Evolutionary conservation across 2,797 vertebrate genomes (phyloP), one percentile per base, ranked within the genome.

Genomic region (Gambelia wislizenii): DNA sequence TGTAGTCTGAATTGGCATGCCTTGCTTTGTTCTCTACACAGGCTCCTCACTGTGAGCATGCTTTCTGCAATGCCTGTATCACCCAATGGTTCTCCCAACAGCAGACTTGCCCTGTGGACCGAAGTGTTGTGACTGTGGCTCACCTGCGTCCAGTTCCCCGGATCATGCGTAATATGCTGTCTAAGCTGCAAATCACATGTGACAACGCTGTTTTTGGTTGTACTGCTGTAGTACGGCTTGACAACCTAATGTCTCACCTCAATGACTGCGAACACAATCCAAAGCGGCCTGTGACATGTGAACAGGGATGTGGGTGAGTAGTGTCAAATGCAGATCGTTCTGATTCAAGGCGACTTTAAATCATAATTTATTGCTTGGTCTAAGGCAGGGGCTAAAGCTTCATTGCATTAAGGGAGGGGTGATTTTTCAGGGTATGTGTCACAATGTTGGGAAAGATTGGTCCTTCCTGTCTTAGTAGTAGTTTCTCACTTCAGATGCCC

Each of bases 111-210:
- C 99, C 99, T 0, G 99, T 99, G 96, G 99, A 99, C 96, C 99
- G 99, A 94, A 99, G 98, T 4, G 99, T 99, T 44, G 99, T 99
- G 96, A 99, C 99, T 0, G 98, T 99, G 0, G 99, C 99, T 75
- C 99, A 99, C 97, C 98, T 99, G 83, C 98, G 99, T 75, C 99
- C 99, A 0, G 99, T 99, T 78, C 99, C 99, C 72, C 98, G 99
- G 91, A 99, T 99, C 97, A 99, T 99, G 99, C 98, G 99, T 85
- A 99, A 99, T 96, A 99, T 99, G 99, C 97, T 99, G 81, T 99
- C 99, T 74, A 99, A 99, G 96, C 98, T 99, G 85, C 99, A 99
- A 97, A 99, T 99, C 94, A 98, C 97, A 85, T 99, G 99, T 22
- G 99, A 99, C 96, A 99, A 99, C 92, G 98, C 98, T 0, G 97